phyloP scores from a whole-genome alignment of 2,888 invertebrate species.

The Cotesia congregata region DNA sequence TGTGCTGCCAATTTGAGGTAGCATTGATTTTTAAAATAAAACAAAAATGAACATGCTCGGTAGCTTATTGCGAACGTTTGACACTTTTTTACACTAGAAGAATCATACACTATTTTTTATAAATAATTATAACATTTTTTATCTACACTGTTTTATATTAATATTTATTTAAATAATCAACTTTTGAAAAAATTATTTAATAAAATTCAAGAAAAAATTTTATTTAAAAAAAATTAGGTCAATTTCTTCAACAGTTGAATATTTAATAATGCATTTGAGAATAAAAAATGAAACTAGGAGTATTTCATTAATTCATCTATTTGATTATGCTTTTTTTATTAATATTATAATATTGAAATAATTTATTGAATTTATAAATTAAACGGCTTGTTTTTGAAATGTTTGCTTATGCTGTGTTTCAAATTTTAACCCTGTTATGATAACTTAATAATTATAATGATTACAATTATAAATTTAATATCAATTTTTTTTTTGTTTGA shows the following conservation, averaged over 20 bases:
- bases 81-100: conserved; percentile 10
- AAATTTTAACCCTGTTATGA: conserved; percentile 59
- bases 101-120: background rate
- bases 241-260: background rate
- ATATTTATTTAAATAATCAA: conserved; percentile 5
- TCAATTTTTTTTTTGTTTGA: conserved; percentile 8
- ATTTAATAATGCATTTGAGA: conserved; percentile 2
- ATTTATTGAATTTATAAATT: conserved; percentile 40
- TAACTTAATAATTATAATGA: conserved; percentile 12
- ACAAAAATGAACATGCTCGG: conserved; percentile 35
- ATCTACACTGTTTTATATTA: too few species aligned
- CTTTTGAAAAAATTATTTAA: background rate
- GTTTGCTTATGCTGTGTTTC: conserved; percentile 68
- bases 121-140: conserved; percentile 19
- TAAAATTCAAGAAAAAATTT: background rate
- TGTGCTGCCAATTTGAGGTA: conserved; percentile 26
- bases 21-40: conserved; percentile 14
- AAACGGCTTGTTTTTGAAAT: conserved; percentile 51
- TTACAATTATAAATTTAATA: conserved; percentile 44
- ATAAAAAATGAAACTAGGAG: conserved; percentile 1
- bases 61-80: conserved; percentile 34
- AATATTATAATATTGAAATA: conserved; percentile 21
- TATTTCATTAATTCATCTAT: conserved; percentile 15
- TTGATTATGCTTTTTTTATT: conserved; percentile 18
- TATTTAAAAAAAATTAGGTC: background rate